phyloP scores from a whole-genome alignment of 2,113 vertebrate species.

The Peromyscus polionotus region DNA sequence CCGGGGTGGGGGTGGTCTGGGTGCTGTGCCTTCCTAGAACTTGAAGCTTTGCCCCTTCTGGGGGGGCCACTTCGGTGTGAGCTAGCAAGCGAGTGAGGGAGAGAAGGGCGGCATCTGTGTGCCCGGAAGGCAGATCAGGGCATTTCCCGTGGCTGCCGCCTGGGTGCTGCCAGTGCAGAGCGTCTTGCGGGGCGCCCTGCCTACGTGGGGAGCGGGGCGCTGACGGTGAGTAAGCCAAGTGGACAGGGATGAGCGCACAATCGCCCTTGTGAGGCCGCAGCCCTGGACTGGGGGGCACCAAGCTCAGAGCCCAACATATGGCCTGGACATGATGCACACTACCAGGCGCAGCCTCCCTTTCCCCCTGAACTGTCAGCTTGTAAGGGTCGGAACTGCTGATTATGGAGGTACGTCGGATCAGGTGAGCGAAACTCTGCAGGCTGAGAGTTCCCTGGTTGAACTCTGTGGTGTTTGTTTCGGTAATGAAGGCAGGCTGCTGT shows the following conservation, averaged over 20 bases:
- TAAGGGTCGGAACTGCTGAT: conserved; percentile 78
- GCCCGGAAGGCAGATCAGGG: conserved; percentile 53
- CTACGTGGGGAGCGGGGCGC: neutral
- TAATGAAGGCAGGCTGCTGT: conserved; percentile 26
- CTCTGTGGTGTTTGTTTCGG: conserved; percentile 71
- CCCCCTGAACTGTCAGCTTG: conserved; percentile 79
- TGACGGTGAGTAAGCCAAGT: neutral
- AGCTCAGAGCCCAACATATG: conserved; percentile 29
- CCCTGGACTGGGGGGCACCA: neutral
- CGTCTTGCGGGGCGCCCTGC: neutral
- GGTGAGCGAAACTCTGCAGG: conserved; percentile 68
- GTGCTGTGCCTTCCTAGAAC: neutral
- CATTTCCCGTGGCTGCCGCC: neutral
- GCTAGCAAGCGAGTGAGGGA: neutral
- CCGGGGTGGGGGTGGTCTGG: neutral
- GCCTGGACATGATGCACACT: conserved; percentile 73
- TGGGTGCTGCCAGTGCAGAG: neutral
- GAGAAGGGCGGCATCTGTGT: conserved; percentile 40
- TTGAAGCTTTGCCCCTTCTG: neutral
- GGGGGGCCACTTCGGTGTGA: neutral
- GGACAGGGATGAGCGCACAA: conserved; percentile 75
- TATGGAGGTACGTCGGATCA: conserved; percentile 72
- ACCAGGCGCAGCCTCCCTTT: conserved; percentile 78
- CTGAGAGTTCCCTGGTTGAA: neutral
- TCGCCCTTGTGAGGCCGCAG: conserved; percentile 65